Evolutionary conservation across 2,797 vertebrate genomes (phyloP), one percentile per base, ranked within the genome.

Genomic region (Triplophysa bombifrons): DNA sequence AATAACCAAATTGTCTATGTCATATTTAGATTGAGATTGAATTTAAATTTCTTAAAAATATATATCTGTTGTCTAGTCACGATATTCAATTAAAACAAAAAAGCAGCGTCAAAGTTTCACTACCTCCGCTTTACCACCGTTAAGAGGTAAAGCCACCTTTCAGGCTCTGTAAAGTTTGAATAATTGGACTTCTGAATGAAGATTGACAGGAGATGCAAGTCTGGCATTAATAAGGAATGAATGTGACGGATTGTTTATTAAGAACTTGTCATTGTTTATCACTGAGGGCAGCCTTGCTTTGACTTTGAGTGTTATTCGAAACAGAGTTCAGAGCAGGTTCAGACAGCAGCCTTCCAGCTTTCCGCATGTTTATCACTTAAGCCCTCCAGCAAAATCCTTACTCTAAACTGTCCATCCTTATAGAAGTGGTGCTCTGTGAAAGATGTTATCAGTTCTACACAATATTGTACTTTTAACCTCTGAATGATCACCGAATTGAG

Each of bases 181-280:
- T 93, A 93, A 92, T 93, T 92, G 89, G 88, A 89, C 84, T 88
- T 89, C 87, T 88, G 82, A 90, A 93, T 93, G 88, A 94, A 92
- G 92, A 94, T 89, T 92, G 93, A 93, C 92, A 92, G 87, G 87
- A 90, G 90, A 92, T 90, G 87, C 91, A 91, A 92, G 90, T 90
- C 86, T 82, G 89, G 89, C 92, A 92, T 93, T 93, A 93, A 92
- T 89, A 90, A 82, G 55, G 89, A 91, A 88, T 92, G 91, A 93
- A 91, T 88, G 74, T 91, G 86, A 88, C 88, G 90, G 91, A 92
- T 91, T 93, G 91, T 93, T 94, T 93, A 92, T 93, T 93, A 92
- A 90, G 92, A 88, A 89, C 84, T 89, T 88, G 91, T 89, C 91
- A 90, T 90, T 93, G 91, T 93, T 92, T 93, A 92, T 90, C 86